Percentiles rank a stretch among this genome's conserved stretches.
phyloP scores from a whole-genome alignment of 2,797 vertebrate species.

The Pogonophryne albipinna region DNA sequence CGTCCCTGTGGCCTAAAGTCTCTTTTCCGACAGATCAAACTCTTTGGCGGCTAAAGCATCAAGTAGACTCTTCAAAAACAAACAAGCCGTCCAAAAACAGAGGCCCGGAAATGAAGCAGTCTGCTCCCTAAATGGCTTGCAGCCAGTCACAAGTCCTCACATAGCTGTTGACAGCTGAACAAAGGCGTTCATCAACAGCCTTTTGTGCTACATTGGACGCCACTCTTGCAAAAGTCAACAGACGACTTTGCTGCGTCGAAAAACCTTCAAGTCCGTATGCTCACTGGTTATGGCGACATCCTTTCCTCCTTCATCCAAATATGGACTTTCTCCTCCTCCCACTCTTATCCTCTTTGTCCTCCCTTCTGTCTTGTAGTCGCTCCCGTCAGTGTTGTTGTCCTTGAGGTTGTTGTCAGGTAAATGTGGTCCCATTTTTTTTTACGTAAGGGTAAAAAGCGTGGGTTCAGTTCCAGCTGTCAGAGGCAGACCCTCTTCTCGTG shows the following conservation, averaged over 20 bases:
- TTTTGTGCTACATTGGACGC: background rate
- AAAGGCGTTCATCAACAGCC: constrained; percentile 22
- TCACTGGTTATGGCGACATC: constrained; percentile 23
- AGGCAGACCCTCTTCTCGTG: constrained; percentile 80
- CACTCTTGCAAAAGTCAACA: constrained; percentile 15
- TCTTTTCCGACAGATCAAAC: constrained; percentile 1
- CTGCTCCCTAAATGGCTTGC: background rate
- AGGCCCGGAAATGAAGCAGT: constrained; percentile 14
- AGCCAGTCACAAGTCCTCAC: constrained; percentile 26
- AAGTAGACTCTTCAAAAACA: constrained; percentile 16
- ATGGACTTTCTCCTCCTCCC: constrained; percentile 21
- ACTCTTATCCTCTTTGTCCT: constrained; percentile 13
- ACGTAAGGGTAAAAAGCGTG: background rate
- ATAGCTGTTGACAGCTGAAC: constrained; percentile 29
- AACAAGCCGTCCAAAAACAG: constrained; percentile 9
- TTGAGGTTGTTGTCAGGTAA: constrained; percentile 45
- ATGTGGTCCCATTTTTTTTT: constrained; percentile 1
- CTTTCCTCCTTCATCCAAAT: constrained; percentile 40
- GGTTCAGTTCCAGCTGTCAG: constrained; percentile 82
- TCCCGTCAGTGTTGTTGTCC: constrained; percentile 29
- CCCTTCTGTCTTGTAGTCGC: constrained; percentile 15
- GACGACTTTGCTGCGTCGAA: background rate
- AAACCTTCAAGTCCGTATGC: constrained; percentile 31
- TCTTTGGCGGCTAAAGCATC: constrained; percentile 4
- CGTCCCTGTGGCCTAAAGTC: background rate